Conservation (phyloP, 2,797 vertebrate genomes). For the Sebastes aleutianus region DNA sequence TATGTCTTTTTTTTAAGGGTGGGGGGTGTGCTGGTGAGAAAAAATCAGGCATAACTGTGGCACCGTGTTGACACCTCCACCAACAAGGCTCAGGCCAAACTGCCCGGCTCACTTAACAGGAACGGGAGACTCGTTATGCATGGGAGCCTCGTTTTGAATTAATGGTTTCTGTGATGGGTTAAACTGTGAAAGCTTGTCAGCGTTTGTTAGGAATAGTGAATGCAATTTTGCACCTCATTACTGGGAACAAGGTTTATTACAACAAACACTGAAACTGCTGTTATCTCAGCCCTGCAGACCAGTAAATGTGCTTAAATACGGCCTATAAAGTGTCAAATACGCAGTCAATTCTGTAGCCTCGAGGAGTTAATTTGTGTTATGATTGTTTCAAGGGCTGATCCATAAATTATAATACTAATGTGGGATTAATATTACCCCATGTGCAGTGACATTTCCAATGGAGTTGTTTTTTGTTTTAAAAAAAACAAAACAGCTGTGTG, state of each 20-base stretch:
- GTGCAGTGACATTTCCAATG: not conserved
- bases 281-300: conserved; percentile 22
- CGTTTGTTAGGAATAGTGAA: conserved; percentile 73
- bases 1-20: conserved; percentile 41
- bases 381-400: not conserved
- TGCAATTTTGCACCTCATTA: conserved; percentile 73
- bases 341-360: not conserved
- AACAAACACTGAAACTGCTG: conserved; percentile 9
- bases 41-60: conserved; percentile 52
- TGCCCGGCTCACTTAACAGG: conserved; percentile 73
- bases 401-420: not conserved
- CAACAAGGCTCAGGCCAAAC: conserved; percentile 58
- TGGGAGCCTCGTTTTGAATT: conserved; percentile 57
- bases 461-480: not conserved
- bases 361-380: not conserved
- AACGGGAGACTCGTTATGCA: conserved; percentile 68
- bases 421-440: not conserved
- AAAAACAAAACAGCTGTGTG: not conserved
- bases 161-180: conserved; percentile 69
- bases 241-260: conserved; percentile 40
- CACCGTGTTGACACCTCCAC: conserved; percentile 62
- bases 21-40: conserved; percentile 59
- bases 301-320: conserved; percentile 22
- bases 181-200: conserved; percentile 68
- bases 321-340: conserved; percentile 3